Conservation (phyloP, 2,797 vertebrate genomes). For the Numenius phaeopus region DNA sequence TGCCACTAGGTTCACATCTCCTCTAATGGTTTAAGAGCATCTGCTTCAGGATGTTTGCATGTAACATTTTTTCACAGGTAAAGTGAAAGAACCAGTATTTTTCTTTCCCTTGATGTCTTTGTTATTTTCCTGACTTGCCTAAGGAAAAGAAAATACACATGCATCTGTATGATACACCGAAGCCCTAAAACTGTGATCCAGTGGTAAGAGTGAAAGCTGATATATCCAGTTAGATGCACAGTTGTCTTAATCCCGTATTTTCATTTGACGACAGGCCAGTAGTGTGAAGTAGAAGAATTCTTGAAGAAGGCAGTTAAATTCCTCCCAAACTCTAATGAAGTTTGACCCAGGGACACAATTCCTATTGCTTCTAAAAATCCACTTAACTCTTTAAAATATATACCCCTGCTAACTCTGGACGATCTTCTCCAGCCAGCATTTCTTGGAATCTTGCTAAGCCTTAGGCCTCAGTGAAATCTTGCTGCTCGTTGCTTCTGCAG, state of each 20-base stretch:
- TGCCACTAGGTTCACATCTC: background rate
- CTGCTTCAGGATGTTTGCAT: background rate
- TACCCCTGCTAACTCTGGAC: background rate
- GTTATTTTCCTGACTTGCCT: background rate
- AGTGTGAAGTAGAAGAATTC: background rate
- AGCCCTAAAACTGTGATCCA: background rate
- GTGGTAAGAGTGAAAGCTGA: background rate
- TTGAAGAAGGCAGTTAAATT: background rate
- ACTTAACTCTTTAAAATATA: background rate
- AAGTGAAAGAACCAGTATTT: background rate
- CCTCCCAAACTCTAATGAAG: background rate
- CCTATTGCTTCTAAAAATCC: background rate
- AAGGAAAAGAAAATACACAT: background rate
- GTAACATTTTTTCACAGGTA: background rate
- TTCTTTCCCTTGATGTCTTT: background rate
- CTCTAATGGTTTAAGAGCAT: background rate
- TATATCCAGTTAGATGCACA: background rate
- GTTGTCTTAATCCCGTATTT: background rate
- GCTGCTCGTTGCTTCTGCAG: background rate
- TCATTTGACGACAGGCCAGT: background rate
- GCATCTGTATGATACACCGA: background rate
- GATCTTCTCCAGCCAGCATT: background rate
- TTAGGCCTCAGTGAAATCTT: background rate
- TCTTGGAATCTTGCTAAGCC: background rate
- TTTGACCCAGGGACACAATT: background rate